These are phyloP conservation scores for Cyclophora albipunctata DNA, from an alignment of 2,888 invertebrate species.

Conservation along the genomic window DNA sequence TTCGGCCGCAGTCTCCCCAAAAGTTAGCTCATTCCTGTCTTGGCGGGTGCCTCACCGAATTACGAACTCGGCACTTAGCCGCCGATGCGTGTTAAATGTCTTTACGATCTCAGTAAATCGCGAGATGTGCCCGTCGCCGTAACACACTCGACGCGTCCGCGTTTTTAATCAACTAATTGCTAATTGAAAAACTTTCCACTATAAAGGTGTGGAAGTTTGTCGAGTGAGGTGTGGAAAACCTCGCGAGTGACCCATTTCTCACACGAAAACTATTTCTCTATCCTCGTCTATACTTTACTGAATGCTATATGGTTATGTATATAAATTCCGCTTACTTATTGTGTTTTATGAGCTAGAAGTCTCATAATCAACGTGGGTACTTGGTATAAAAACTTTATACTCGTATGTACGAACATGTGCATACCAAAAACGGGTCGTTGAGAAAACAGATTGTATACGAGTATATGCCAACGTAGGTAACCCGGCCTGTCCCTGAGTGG, in stretches of 20 bases:
- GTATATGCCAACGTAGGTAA: too few relatives aligned
- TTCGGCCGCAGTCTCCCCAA: constrained; percentile 54
- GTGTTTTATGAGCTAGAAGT: too few relatives aligned
- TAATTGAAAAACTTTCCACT: constrained; percentile 61
- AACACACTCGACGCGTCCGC: constrained; percentile 22
- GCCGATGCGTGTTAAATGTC: constrained; percentile 67
- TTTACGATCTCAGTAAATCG: constrained; percentile 54
- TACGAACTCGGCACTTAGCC: constrained; percentile 60
- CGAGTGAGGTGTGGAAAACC: constrained; percentile 38
- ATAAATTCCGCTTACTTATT: too few relatives aligned
- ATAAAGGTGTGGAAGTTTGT: constrained; percentile 33
- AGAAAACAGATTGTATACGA: too few relatives aligned
- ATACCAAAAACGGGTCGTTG: too few relatives aligned
- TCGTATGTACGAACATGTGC: too few relatives aligned
- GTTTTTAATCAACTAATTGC: constrained; percentile 58
- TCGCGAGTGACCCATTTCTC: constrained; percentile 35
- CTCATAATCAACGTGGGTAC: too few relatives aligned
- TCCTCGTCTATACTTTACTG: too few relatives aligned
- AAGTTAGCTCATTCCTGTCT: constrained; percentile 65
- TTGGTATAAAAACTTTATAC: too few relatives aligned
- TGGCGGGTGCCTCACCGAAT: constrained; percentile 55
- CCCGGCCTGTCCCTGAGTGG: too few relatives aligned
- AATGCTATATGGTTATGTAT: too few relatives aligned
- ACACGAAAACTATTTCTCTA: constrained; percentile 34
- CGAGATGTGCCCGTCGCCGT: constrained; percentile 40